Percentiles rank a stretch among this genome's conserved stretches.
Evolutionary conservation across 2,888 invertebrate genomes (phyloP).

Genomic region (Pyrocoelia pectoralis): DNA sequence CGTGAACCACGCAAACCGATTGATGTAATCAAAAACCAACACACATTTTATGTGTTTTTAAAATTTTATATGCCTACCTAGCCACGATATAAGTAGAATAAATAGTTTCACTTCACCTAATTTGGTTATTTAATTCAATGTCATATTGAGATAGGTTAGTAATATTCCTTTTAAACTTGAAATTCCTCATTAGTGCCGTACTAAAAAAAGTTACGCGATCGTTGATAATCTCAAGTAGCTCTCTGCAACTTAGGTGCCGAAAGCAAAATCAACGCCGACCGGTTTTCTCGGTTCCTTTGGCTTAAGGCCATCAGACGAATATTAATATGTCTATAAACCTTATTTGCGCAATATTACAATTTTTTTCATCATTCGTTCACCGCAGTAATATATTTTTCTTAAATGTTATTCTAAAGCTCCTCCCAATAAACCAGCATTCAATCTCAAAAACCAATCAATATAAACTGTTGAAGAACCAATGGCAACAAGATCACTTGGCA

Average conservation of each 20-base stretch:
- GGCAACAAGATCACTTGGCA: conserved; percentile 39
- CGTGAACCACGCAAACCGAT: not conserved
- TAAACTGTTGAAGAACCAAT: conserved; percentile 41
- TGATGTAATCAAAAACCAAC: not conserved
- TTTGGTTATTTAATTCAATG: conserved; percentile 27
- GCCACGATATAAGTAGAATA: conserved; percentile 5
- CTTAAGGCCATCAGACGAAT: conserved; percentile 39
- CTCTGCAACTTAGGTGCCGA: conserved; percentile 30
- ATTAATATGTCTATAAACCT: conserved; percentile 30
- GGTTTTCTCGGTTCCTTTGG: conserved; percentile 35
- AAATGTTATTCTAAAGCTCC: conserved; percentile 26
- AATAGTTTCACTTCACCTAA: conserved; percentile 21
- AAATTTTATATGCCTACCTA: not conserved
- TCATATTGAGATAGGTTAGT: conserved; percentile 35
- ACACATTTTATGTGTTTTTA: not conserved
- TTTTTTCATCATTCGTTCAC: not conserved
- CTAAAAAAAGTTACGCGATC: conserved; percentile 38
- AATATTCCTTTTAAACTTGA: conserved; percentile 38
- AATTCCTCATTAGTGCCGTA: conserved; percentile 36
- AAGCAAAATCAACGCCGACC: conserved; percentile 38
- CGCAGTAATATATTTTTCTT: conserved; percentile 12
- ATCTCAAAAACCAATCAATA: conserved; percentile 40
- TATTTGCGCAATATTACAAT: conserved; percentile 21
- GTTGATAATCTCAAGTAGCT: conserved; percentile 38
- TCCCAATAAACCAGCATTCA: conserved; percentile 31